Base-by-base conservation (phyloP, 2,888 invertebrate species). In the Phania funesta region DNA sequence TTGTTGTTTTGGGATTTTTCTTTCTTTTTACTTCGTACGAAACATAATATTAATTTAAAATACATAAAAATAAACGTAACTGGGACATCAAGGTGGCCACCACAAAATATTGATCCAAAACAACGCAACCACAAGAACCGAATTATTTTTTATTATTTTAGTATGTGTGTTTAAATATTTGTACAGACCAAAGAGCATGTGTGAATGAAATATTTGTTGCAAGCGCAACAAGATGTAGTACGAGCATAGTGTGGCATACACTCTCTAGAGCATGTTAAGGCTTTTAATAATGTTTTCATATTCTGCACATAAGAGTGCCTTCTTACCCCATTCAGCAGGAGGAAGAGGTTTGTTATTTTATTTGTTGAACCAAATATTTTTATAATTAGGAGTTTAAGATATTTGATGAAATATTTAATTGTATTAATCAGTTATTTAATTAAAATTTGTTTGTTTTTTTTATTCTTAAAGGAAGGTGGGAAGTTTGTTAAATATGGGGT, bases 21-120 rank as follows among this genome's bases (percentile, higher is more conserved):
- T 16, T 26, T 20, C 41, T 60, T 58, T 38, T 29, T 2, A 5
- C 11, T 18, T 60, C 22, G 11, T 46, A 22, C 20, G 58, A 20
- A 29, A 32, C 8, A 67, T 46, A 64, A 77, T 77, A 82, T 78
- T 70, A 77, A 82, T 82, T 82, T 78, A 56, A 77, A 77, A 77
- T 68, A 50, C 32, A 56, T 56, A 56, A 77, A 68, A 73, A 38
- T 62, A 54, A 81, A 73, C 71, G 44, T 58, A 82, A 82, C 78
- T 74, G 74, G 77, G 74, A 50, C 68, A 77, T 73, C 73, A 62
- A 54, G 50, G 68, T 64, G 68, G 41, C 77, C 62, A 82, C 70
- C 24, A 60, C 18, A 65, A 65, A 50, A 38, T 48, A 77, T 32
- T 38, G 26, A 35, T 38, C 4, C 24, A 22, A 48, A 35, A 52